Base-by-base conservation (phyloP, 2,888 invertebrate species). In the Tenthredo distinguenda region DNA sequence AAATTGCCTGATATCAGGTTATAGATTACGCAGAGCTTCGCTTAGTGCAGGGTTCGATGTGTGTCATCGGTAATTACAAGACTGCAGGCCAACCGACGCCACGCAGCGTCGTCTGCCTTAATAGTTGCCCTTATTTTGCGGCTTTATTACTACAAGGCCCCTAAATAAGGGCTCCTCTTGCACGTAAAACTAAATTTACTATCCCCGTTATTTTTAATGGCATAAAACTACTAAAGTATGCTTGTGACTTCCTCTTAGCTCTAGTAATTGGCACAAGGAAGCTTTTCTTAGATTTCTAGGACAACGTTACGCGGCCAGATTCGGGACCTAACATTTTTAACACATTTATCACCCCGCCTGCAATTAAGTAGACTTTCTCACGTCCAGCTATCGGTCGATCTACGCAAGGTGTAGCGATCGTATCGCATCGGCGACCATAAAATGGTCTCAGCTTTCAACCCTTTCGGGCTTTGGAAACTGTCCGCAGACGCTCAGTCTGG, bases 191-290 rank as follows among this genome's bases (percentile, higher is more conserved):
- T 62, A 21, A 34, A 81, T 81, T 81, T 62, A 81, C 21, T 50
- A 81, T 40, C 58, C 10, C 58, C 34, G 26, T 81, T 81, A 81
- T 81, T 81, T 81, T 81, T 81, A 81, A 81, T 40, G 40, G 18
- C 12, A 21, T 21, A 26, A 55, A 77, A 50, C 50, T 77, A 34
- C 77, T 10, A 50, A 18, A 40, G 40, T 77, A 81, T 58, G 58
- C 62, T 81, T 21, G 58, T 21, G 21, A 10, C 55, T 77, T 31
- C 6, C 47, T 47, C 47, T 18, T 18, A 34, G 55, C 55, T 55
- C 31, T 15, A n/a, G 77, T 55, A 43, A 31, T 43, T 43, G 43
- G 15, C 4, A 21, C 6, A 43, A 9, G 15, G 21, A 74, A 43
- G 10, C 18, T 26, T 21, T 21, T 18, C 12, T 40, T 10, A 0